Base-by-base conservation (phyloP, 2,888 invertebrate genomes). In the Gymnocheta viridis region DNA sequence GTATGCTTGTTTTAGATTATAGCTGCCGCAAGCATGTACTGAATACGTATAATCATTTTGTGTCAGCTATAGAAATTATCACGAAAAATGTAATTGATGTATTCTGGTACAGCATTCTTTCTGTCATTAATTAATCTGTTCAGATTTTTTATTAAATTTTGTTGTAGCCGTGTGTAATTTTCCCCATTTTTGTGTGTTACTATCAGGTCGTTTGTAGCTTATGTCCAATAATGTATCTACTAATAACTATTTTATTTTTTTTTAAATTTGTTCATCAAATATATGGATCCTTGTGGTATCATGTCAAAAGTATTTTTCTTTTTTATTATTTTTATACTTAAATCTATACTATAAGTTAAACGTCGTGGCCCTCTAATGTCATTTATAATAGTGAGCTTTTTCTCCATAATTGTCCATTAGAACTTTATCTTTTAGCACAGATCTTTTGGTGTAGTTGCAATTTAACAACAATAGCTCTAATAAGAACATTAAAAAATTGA, bases 351-450 rank as follows among this genome's bases (percentile, higher is more conserved):
- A 32, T 22, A 78, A 78, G 79, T 79, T 47, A 27, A 72, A 62
- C 54, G 70, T 76, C 66, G 70, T 78, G 51, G 60, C 64, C 66
- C 49, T 82, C 62, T 82, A 82, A 60, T 78, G 32, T 44, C 69
- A 29, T 58, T 73, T 79, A 56, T 67, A 32, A 41, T 41, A 24
- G 80, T 41, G 14, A 76, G 60, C 38, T 62, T 79, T 76, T 76
- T 76, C 70, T 76, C 51, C 22, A 64, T 84, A 81, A 81, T 84
- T 81, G 81, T 73, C 81, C 73, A 77, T 78, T 84, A 78, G 76
- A 73, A 64, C 78, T 87, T 88, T 89, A 89, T 89, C 89, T 85
- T 47, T 76, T 70, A 86, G 80, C 82, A 86, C 87, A 87, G 87
- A 89, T 88, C 89, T 86, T 86, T 88, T 70, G 62, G 32, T 47